Base-by-base conservation (phyloP, 2,113 vertebrate species). In the Ivindomyrus marchei region DNA sequence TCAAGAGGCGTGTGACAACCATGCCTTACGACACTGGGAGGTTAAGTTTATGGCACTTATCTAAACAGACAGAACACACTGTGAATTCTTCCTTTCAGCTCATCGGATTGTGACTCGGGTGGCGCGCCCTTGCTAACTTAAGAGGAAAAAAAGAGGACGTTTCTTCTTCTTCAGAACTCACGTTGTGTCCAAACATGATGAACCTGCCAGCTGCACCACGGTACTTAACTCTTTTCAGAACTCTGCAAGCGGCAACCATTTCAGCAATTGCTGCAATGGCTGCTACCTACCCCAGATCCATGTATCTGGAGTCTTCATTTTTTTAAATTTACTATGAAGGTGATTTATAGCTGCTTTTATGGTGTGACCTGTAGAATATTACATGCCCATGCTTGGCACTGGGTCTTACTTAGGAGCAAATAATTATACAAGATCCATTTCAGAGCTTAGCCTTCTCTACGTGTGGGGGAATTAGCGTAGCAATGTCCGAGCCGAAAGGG, bases 391-490 rank as follows among this genome's bases (percentile, higher is more conserved):
- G 21, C 89, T 49, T 47, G 74, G 66, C 49, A 49, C 53, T 46
- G 70, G 86, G 24, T 66, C 17, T 53, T n/a, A 47, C 15, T 85
- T 45, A 89, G 49, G 19, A 49, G 83, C 46, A 49, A 50, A 52
- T 21, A 56, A 89, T 88, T 90, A 86, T 56, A 46, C 15, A 21
- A 53, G 90, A 90, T 90, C 58, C 66, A 90, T 39, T 39, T 45
- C 80, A 31, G 15, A 58, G 13, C 87, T 11, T 50, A 56, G 49
- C 27, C 58, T 11, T 24, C 85, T 77, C 5, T 24, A 21, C 13
- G 50, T 24, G 50, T 39, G 47, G 0, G 42, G 47, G 42, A n/a
- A 19, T 10, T 89, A n/a, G 24, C 0, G 8, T 62, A 62, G 21
- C 56, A 7, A 36, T 31, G 19, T 49, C 17, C 42, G 2, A 58